These are phyloP conservation scores for Mesoligia furuncula DNA, from an alignment of 2,888 invertebrate genomes.

Conservation along the genomic window DNA sequence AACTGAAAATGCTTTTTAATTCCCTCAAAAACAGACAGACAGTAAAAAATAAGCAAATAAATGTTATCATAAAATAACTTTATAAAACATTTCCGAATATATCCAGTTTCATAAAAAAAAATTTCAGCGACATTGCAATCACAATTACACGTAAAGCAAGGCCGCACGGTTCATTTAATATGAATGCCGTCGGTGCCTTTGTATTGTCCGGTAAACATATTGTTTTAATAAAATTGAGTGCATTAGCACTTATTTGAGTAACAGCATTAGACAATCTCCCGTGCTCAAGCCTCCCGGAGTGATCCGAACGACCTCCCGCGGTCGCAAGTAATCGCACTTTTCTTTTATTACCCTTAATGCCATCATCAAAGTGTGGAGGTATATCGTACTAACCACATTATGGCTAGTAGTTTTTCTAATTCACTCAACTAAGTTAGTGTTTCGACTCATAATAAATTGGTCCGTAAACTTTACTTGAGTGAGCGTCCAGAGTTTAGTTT, in stretches of 20 bases:
- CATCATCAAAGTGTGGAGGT: slow-evolving; percentile 73
- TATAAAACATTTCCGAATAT: slow-evolving; percentile 16
- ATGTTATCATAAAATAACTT: not conserved
- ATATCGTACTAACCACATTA: slow-evolving; percentile 66
- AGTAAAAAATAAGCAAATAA: slow-evolving; percentile 6
- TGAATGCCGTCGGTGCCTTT: slow-evolving; percentile 59
- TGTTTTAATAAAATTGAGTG: slow-evolving; percentile 66
- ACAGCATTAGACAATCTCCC: slow-evolving; percentile 82
- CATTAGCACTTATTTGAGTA: slow-evolving; percentile 77
- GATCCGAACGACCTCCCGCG: slow-evolving; percentile 75
- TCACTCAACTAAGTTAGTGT: slow-evolving; percentile 69
- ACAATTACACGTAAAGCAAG: slow-evolving; percentile 60
- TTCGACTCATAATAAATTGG: slow-evolving; percentile 67
- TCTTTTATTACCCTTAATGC: slow-evolving; percentile 79
- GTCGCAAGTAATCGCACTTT: slow-evolving; percentile 78
- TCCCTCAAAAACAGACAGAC: not conserved
- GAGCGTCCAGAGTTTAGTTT: slow-evolving; percentile 51
- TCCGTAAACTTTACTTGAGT: slow-evolving; percentile 59
- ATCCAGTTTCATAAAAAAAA: slow-evolving; percentile 20
- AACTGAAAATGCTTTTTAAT: slow-evolving; percentile 3
- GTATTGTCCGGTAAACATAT: slow-evolving; percentile 53
- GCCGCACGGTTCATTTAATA: slow-evolving; percentile 55
- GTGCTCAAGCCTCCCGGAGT: slow-evolving; percentile 74
- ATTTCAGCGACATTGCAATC: slow-evolving; percentile 34
- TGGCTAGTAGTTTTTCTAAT: slow-evolving; percentile 68